Evolutionary conservation across 30 jellyfish, hydroid and myxozoan species (phyloP), one percentile per base, ranked within the genome.

Genomic region (Mastigias papua): DNA sequence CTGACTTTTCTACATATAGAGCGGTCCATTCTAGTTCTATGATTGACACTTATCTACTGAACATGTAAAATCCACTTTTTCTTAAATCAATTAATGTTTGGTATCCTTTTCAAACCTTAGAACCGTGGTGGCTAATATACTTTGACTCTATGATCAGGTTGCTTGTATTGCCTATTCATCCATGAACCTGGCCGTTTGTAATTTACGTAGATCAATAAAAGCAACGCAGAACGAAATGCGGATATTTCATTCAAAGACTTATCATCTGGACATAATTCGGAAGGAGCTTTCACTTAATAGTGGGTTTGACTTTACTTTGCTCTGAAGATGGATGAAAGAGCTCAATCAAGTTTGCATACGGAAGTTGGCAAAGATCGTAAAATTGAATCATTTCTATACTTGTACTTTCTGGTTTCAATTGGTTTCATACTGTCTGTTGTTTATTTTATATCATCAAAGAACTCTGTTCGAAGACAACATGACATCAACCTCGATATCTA

Each of bases 341-440:
- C 21, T 13, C 9, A 27, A 15, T 15, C 42, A 26, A 8, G 7
- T 22, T 1, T 27, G 19, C 74, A 63, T 13, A n/a, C 7, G 31
- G 82, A 86, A 22, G 85, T 34, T 49, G 89, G 46, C 22, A 66
- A 73, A 67, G 95, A 69, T 35, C 84, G 95, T 54, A 76, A 81
- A 20, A 75, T 76, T n/a, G 90, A 76, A 57, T 87, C 95, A 2
- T 66, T 76, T 51, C 86, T 87, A 8, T 87, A 87, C 48, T 51
- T 87, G 17, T 87, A 87, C 69, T 87, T 87, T 48, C 67, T 87
- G 26, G 95, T 87, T 4, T 87, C 95, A 48, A 71, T 76, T 32
- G 95, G 95, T 16, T 78, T 87, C 71, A 78, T 87, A 22, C 31
- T 87, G 86, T 60, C 95, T 63, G 80, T 87, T 22, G 65, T 69